Percentiles rank a stretch among this genome's conserved stretches.
Conservation (phyloP, 2,797 vertebrate genomes). For the Cephalopachus bancanus region DNA sequence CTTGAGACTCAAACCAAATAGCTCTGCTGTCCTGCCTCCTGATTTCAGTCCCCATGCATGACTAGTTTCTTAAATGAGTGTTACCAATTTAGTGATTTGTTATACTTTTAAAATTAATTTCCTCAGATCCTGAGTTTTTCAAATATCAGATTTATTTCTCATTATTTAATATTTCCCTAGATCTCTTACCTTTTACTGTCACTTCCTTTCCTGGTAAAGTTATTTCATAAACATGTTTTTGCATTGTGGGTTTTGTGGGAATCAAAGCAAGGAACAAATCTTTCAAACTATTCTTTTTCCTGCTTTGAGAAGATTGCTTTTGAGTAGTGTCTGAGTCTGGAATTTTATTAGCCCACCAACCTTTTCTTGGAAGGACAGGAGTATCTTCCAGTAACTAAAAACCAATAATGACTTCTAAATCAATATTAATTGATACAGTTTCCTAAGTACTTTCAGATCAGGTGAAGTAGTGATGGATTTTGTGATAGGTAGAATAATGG, state of each 20-base stretch:
- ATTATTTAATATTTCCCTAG: neutral
- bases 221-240: neutral
- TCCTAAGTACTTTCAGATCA: neutral
- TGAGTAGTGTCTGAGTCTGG: neutral
- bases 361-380: neutral
- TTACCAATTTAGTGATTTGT: neutral
- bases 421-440: neutral
- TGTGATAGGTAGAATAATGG: neutral
- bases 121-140: neutral
- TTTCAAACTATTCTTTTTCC: neutral
- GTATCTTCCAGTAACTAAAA: slow-evolving; percentile 19
- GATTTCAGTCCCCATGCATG: neutral
- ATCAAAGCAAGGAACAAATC: neutral
- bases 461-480: slow-evolving; percentile 12
- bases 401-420: neutral
- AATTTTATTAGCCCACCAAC: neutral
- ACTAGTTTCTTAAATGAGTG: neutral
- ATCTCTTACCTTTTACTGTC: neutral
- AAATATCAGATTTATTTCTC: neutral
- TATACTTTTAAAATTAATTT: slow-evolving; percentile 12
- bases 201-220: slow-evolving; percentile 44
- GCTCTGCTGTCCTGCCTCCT: neutral
- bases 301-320: neutral
- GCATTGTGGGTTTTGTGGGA: slow-evolving; percentile 15
- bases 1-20: neutral